Conservation (phyloP, 2,797 vertebrate genomes). For the Catostomus latipinnis region DNA sequence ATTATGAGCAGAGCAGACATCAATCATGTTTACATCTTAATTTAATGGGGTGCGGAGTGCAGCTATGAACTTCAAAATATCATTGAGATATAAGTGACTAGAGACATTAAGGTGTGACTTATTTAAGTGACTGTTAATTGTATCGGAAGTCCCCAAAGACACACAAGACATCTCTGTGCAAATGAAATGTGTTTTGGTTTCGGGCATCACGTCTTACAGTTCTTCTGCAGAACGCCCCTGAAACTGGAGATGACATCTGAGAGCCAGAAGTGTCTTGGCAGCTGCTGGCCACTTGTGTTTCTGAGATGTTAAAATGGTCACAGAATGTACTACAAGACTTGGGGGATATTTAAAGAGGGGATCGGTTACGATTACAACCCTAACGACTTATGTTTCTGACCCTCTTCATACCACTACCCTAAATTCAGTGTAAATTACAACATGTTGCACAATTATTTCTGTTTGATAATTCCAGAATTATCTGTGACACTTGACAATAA, state of each 20-base stretch:
- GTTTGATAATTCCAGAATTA: background rate
- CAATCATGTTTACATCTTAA: background rate
- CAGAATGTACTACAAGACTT: slow-evolving; percentile 75
- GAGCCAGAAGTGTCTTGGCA: slow-evolving; percentile 73
- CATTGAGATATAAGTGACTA: background rate
- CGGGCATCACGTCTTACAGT: slow-evolving; percentile 52
- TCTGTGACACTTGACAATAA: no score
- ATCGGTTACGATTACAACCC: slow-evolving; percentile 72
- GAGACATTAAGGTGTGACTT: background rate
- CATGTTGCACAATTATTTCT: background rate
- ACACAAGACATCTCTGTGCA: background rate
- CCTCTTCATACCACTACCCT: slow-evolving; percentile 44
- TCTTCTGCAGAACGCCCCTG: slow-evolving; percentile 51
- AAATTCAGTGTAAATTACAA: background rate
- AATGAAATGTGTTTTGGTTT: slow-evolving; percentile 55
- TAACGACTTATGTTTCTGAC: slow-evolving; percentile 59
- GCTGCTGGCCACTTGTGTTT: slow-evolving; percentile 80
- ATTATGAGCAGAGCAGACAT: background rate
- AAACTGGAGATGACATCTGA: slow-evolving; percentile 75
- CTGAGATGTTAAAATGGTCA: slow-evolving; percentile 79
- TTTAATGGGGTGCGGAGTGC: background rate
- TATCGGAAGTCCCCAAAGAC: background rate
- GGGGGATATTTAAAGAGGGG: slow-evolving; percentile 75
- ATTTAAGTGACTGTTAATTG: background rate
- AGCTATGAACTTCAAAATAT: background rate